phyloP scores from a whole-genome alignment of 2,113 vertebrate species.

The Amblyornis subalaris region DNA sequence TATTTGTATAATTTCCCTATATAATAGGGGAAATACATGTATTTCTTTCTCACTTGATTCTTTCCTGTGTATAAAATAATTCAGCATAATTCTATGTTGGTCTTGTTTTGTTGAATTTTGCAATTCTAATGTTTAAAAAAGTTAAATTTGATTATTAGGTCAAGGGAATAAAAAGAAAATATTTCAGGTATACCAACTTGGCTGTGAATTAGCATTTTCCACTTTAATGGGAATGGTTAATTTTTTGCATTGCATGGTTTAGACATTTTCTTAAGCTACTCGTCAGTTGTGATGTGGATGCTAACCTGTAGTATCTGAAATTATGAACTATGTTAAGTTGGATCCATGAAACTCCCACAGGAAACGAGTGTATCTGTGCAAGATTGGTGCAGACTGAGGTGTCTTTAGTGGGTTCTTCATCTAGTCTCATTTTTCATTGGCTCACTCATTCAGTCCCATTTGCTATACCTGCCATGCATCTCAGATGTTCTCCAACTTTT shows the following conservation, averaged over 20 bases:
- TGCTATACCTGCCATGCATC: background rate
- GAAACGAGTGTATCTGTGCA: background rate
- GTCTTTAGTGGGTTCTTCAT: background rate
- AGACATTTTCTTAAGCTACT: background rate
- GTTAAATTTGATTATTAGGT: background rate
- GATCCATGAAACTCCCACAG: background rate
- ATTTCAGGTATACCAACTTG: background rate
- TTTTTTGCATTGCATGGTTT: background rate
- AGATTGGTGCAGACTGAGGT: background rate
- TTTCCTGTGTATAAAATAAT: background rate
- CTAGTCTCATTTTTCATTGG: background rate
- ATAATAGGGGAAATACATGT: background rate
- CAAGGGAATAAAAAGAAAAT: background rate
- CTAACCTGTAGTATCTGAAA: background rate
- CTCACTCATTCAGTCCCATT: background rate
- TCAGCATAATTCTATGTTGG: background rate
- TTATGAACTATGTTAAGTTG: background rate
- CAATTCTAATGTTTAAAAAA: background rate
- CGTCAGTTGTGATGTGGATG: background rate
- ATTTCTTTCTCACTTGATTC: background rate
- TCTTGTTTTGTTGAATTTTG: background rate
- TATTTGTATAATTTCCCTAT: background rate
- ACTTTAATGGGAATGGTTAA: background rate
- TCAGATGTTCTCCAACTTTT: background rate
- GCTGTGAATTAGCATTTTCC: background rate